Base-by-base conservation (phyloP, 2,888 invertebrate genomes). In the Galeruca laticollis region DNA sequence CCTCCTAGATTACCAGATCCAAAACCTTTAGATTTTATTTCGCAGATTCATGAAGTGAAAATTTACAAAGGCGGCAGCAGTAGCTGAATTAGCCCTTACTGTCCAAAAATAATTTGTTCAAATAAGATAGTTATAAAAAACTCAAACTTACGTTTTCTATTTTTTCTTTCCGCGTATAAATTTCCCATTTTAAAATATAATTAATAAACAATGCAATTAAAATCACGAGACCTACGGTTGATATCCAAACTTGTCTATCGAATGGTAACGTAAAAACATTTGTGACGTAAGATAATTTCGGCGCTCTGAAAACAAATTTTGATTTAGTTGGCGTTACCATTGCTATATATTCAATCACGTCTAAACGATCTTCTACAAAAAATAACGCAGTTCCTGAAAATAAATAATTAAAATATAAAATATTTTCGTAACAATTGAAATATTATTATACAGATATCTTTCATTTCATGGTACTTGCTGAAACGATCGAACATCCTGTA, bases 231-330 rank as follows among this genome's bases (percentile, higher is more conserved):
- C 83, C 86, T 5, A 86, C 75, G 20, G 87, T 87, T 33, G 89
- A 87, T 60, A 89, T 84, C 93, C 93, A 93, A n/a, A 93, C 92
- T 0, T 86, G 84, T 35, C 82, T 85, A 68, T 89, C 87, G 79
- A 93, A 93, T 0, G 93, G 92, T 31, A 93, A 83, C 1, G 89
- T 82, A 79, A 91, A 93, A 54, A 93, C 88, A 79, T 93, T 93
- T 74, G 89, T 90, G 49, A 93, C 90, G 72, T 90, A 91, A 0
- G 93, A 85, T 13, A 93, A 81, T 78, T 92, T 90, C 1, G 93
- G 93, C 80, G 91, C 90, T 60, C 90, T 89, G 81, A 93, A 93
- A 20, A 93, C 88, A 80, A 93, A 92, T 77, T 90, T 90, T 0
- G 91, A 92, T 75, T 88, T 85, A 0, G 91, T 91, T 1, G 90